Conservation (phyloP, 1,140 invertebrate genomes). For the Panagrolaimus sp. region DNA sequence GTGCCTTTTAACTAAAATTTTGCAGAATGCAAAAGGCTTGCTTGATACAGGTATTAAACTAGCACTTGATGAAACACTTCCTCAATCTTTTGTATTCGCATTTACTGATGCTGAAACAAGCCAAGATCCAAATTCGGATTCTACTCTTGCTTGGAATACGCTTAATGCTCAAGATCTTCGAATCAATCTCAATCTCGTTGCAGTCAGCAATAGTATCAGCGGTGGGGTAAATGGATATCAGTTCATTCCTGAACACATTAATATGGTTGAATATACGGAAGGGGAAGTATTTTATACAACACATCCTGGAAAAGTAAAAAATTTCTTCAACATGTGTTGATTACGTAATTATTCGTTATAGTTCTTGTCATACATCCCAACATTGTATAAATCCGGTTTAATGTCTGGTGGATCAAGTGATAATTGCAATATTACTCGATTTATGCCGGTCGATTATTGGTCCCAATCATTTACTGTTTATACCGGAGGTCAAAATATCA, state of each 20-base stretch:
- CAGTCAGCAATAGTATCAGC: slow-evolving; percentile 19
- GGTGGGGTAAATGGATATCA: slow-evolving; percentile 19
- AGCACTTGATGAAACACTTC: slow-evolving; percentile 24
- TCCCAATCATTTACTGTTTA: slow-evolving; percentile 34
- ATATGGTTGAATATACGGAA: slow-evolving; percentile 24
- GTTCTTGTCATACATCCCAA: slow-evolving; percentile 32
- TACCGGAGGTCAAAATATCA: slow-evolving; percentile 17
- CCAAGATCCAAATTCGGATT: background rate
- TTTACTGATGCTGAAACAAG: slow-evolving; percentile 32
- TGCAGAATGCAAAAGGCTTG: slow-evolving; percentile 21
- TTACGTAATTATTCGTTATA: no score
- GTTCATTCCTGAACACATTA: slow-evolving; percentile 20
- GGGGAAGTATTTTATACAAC: slow-evolving; percentile 35
- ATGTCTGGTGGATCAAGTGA: slow-evolving; percentile 19
- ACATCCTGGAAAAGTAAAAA: slow-evolving; percentile 21
- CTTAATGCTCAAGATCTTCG: slow-evolving; percentile 14
- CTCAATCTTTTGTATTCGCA: slow-evolving; percentile 29
- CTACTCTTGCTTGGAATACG: slow-evolving; percentile 15
- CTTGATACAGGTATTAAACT: slow-evolving; percentile 23
- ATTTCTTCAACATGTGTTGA: no score
- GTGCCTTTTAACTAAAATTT: background rate
- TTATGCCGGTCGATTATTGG: slow-evolving; percentile 38
- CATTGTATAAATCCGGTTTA: slow-evolving; percentile 32
- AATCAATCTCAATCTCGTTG: slow-evolving; percentile 34
- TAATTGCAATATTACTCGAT: slow-evolving; percentile 9